phyloP scores from a whole-genome alignment of 2,113 vertebrate genomes.

The Neodon shergylaensis region DNA sequence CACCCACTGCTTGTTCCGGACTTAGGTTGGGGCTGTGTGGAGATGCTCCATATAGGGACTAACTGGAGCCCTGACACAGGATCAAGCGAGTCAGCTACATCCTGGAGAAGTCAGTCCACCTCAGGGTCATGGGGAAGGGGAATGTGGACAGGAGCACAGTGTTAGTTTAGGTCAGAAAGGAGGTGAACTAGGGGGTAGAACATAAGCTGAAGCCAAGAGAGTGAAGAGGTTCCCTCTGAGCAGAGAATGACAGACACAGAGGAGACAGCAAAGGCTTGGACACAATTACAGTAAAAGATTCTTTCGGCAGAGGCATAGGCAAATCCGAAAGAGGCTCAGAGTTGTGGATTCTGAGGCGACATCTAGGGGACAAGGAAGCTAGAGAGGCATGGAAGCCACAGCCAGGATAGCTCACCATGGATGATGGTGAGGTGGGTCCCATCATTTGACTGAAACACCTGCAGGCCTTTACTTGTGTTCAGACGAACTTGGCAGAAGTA shows the following conservation, averaged over 20 bases:
- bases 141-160: background rate
- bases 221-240: no score
- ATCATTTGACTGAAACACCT: fast-evolving
- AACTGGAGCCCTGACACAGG: background rate
- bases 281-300: no score
- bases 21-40: no score
- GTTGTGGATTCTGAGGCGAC: background rate
- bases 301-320: background rate
- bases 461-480: background rate
- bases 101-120: background rate
- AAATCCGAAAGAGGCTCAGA: background rate
- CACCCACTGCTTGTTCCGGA: background rate
- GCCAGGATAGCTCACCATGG: fast-evolving
- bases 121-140: no score
- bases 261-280: background rate
- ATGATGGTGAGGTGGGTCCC: background rate
- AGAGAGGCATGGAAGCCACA: background rate
- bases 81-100: background rate
- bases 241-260: no score
- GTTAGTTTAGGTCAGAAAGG: background rate
- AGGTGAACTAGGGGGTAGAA: no score
- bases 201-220: no score
- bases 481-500: background rate
- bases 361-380: fast-evolving
- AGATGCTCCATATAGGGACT: background rate